Conservation (phyloP, 2,113 vertebrate genomes). For the Deroptyus accipitrinus region DNA sequence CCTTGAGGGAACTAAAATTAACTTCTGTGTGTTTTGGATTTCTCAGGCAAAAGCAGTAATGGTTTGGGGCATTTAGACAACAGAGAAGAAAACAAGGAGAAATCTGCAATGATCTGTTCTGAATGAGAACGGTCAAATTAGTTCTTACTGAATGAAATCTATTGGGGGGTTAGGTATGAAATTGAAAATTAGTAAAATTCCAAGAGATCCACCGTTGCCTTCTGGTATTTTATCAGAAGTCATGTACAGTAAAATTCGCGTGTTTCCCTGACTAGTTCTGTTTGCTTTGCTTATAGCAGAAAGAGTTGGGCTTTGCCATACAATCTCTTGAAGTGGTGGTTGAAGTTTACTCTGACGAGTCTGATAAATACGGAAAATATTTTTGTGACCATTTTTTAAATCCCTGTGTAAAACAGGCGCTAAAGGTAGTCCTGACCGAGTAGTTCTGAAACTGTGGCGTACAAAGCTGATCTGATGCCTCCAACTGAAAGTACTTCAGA, state of each 20-base stretch:
- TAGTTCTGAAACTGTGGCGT: background rate
- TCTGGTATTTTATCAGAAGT: background rate
- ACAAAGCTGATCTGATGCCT: background rate
- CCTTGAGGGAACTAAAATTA: background rate
- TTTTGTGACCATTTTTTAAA: background rate
- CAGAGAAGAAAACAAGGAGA: background rate
- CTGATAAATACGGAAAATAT: background rate
- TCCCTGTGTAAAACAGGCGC: background rate
- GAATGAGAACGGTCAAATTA: background rate
- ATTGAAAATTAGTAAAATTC: background rate
- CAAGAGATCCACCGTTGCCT: background rate
- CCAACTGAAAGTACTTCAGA: background rate
- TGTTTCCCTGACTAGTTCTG: background rate
- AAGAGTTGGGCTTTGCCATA: background rate
- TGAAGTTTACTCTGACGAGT: background rate
- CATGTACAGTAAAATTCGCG: background rate
- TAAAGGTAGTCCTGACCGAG: background rate
- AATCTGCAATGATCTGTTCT: background rate
- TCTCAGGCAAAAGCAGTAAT: background rate
- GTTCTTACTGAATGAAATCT: background rate
- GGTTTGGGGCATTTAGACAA: background rate
- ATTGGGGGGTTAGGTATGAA: background rate
- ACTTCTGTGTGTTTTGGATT: background rate
- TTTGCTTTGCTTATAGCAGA: background rate
- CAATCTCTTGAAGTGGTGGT: background rate